Conservation (phyloP, 2,113 vertebrate species). For the Zosterops pallidus region DNA sequence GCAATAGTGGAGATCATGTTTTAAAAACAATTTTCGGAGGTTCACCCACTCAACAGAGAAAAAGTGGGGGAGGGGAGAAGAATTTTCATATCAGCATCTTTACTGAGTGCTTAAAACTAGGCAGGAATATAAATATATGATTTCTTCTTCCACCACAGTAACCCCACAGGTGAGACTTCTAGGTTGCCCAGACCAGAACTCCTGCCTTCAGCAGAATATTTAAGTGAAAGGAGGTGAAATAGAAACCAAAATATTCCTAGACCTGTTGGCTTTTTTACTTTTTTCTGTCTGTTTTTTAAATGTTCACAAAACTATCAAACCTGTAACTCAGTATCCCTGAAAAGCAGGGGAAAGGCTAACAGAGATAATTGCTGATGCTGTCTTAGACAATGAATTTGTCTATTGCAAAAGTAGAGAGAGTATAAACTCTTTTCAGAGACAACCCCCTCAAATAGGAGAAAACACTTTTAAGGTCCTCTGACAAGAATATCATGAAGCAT, state of each 20-base stretch:
- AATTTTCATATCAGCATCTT: background rate
- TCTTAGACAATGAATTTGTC: background rate
- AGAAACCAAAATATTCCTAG: background rate
- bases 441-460: background rate
- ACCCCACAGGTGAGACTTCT: background rate
- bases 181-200: background rate
- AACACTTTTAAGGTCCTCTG: background rate
- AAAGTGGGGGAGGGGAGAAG: background rate
- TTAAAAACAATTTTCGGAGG: background rate
- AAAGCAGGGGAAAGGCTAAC: background rate
- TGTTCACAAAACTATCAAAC: background rate
- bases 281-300: background rate
- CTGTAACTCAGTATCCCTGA: background rate
- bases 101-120: background rate
- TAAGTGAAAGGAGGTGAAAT: background rate
- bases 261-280: background rate
- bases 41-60: background rate
- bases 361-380: background rate
- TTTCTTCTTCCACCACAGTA: background rate
- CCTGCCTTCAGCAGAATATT: background rate
- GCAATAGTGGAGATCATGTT: accelerated
- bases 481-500: background rate
- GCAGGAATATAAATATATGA: background rate
- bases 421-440: background rate
- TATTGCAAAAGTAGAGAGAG: background rate